phyloP scores from a whole-genome alignment of 2,888 invertebrate genomes.

The Oscheius onirici region DNA sequence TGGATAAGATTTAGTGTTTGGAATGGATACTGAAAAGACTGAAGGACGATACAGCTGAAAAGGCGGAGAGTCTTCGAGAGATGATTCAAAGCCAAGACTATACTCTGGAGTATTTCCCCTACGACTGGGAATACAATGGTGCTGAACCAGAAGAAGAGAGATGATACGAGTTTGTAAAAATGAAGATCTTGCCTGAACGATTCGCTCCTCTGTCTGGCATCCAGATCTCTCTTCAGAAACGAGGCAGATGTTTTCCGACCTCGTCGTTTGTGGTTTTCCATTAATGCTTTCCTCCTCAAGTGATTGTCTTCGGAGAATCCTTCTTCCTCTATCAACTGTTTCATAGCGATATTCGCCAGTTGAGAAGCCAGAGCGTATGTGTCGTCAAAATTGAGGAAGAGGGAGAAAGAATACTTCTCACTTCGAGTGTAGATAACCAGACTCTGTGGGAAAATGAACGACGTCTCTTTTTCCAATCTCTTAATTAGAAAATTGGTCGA shows the following conservation, averaged over 20 bases:
- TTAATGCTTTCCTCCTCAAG: conserved; percentile 82
- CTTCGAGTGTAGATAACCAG: conserved; percentile 65
- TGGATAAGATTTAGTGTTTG: conserved; percentile 35
- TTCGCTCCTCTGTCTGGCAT: conserved; percentile 92
- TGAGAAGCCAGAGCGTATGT: conserved; percentile 92
- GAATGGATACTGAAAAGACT: conserved; percentile 55
- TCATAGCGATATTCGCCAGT: conserved; percentile 94
- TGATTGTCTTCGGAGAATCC: conserved; percentile 89
- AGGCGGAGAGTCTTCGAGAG: conserved; percentile 47
- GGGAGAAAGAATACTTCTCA: conserved; percentile 83
- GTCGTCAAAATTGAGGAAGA: conserved; percentile 88
- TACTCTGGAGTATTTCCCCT: conserved; percentile 59
- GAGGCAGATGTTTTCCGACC: conserved; percentile 81
- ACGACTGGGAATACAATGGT: conserved; percentile 61
- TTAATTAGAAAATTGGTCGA: conserved; percentile 45
- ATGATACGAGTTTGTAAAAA: background rate
- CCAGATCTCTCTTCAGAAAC: conserved; percentile 90
- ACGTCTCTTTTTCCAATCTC: conserved; percentile 66
- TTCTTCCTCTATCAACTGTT: conserved; percentile 88
- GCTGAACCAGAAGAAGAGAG: background rate
- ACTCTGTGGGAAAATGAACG: conserved; percentile 65
- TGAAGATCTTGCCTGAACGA: conserved; percentile 78
- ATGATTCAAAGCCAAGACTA: conserved; percentile 59
- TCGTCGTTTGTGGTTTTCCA: conserved; percentile 65
- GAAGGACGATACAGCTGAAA: conserved; percentile 45